Conservation (phyloP, 2,888 invertebrate genomes). For the Andrena bucephala region DNA sequence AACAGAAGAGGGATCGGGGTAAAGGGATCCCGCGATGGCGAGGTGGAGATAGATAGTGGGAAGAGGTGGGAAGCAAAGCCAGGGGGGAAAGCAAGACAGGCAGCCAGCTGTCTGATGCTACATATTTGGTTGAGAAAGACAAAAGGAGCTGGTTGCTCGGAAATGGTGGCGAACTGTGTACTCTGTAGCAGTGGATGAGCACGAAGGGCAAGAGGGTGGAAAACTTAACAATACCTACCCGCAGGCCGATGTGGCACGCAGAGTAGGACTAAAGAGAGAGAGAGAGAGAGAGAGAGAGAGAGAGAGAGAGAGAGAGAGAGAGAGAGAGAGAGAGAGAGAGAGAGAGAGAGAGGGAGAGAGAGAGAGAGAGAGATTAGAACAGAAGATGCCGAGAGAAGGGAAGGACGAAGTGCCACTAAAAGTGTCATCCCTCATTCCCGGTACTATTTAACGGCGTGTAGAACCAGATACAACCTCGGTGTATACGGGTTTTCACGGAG, state of each 20-base stretch:
- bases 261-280: conserved; percentile 37
- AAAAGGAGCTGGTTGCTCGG: conserved; percentile 67
- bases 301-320: too few relatives aligned
- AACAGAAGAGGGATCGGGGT: not conserved
- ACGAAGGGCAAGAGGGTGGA: conserved; percentile 58
- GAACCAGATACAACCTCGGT: conserved; percentile 12
- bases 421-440: conserved; percentile 76
- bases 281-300: conserved; percentile 14
- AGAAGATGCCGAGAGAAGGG: conserved; percentile 47
- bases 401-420: conserved; percentile 72
- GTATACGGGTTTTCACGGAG: conserved; percentile 4
- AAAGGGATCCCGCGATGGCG: conserved; percentile 1
- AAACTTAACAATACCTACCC: conserved; percentile 80
- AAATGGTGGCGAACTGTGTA: conserved; percentile 49
- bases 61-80: conserved; percentile 52
- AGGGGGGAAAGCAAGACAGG: conserved; percentile 29
- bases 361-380: conserved; percentile 38
- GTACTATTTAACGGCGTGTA: conserved; percentile 57
- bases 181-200: conserved; percentile 45
- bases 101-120: conserved; percentile 65
- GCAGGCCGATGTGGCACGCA: conserved; percentile 70
- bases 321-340: conserved; percentile 4
- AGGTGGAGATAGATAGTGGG: conserved; percentile 30
- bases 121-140: conserved; percentile 71
- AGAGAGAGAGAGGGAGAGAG: conserved; percentile 12